Percentiles rank a stretch among this genome's conserved stretches.
Evolutionary conservation across 1,140 invertebrate species (phyloP).

Genomic region (Microplitis mediator): DNA sequence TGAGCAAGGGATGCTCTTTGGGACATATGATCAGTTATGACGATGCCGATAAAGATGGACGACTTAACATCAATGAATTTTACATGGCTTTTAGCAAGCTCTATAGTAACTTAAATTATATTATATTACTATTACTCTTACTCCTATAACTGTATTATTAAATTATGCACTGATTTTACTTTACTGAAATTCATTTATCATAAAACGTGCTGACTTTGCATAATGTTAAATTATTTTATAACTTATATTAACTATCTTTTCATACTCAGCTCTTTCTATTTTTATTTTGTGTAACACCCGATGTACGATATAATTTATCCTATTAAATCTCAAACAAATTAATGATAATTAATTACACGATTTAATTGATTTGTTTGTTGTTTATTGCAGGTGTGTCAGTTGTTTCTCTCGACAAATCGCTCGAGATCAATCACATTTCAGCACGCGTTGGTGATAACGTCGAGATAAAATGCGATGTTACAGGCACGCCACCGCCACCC

Average conservation of each 20-base stretch:
- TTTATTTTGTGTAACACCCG: too few relatives aligned
- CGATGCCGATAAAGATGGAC: slow-evolving; percentile 71
- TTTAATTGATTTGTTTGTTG: slow-evolving; percentile 1
- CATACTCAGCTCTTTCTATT: too few relatives aligned
- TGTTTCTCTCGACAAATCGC: slow-evolving; percentile 74
- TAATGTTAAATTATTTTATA: too few relatives aligned
- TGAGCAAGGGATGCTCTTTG: slow-evolving; percentile 72
- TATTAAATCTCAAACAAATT: neutral
- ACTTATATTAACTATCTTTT: too few relatives aligned
- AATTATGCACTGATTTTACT: neutral
- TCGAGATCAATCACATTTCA: slow-evolving; percentile 73
- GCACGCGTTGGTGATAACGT: slow-evolving; percentile 78
- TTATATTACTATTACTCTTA: neutral
- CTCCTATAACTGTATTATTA: neutral
- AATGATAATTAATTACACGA: neutral
- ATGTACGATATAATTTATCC: too few relatives aligned
- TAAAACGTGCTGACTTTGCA: too few relatives aligned
- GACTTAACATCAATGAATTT: slow-evolving; percentile 76
- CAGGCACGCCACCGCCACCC: slow-evolving; percentile 72
- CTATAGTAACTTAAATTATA: slow-evolving; percentile 66
- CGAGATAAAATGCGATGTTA: slow-evolving; percentile 81
- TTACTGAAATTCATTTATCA: neutral
- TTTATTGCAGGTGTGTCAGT: slow-evolving; percentile 70
- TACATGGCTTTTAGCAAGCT: slow-evolving; percentile 79
- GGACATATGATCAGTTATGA: slow-evolving; percentile 75